A percentile compares a stretch with the other conserved stretches of the same genome.
Conservation (phyloP, 2,113 vertebrate genomes). For the Chlamydotis undulata region DNA sequence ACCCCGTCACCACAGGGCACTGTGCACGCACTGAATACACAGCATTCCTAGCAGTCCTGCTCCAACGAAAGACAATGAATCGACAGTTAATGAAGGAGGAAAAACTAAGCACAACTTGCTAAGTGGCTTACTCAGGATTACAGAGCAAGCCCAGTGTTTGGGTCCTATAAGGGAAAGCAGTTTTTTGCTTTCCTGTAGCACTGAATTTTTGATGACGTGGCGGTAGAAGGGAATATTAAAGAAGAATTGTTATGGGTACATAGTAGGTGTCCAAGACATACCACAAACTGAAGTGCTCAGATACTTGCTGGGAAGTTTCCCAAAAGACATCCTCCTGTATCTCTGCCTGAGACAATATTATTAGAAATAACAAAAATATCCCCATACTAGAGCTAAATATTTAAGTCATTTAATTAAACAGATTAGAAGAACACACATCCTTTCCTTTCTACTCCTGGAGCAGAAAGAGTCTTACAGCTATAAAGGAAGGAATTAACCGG, state of each 20-base stretch:
- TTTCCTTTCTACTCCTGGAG: not conserved
- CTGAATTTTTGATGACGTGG: not conserved
- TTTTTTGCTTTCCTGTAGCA: not conserved
- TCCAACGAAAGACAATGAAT: not conserved
- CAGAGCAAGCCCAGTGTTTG: not conserved
- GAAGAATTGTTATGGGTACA: fast-evolving
- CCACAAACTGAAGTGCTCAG: not conserved
- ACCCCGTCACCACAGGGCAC: not conserved
- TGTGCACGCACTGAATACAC: not conserved
- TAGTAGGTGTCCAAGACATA: not conserved
- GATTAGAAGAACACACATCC: not conserved
- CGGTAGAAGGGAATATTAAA: not conserved
- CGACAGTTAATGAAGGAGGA: not conserved
- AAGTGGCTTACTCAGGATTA: not conserved
- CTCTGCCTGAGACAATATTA: not conserved
- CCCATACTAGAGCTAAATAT: not conserved
- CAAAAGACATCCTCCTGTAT: not conserved
- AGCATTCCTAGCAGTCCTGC: not conserved
- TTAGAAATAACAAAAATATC: slow-evolving; percentile 14
- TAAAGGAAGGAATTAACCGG: not conserved
- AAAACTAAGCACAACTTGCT: not conserved
- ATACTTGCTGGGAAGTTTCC: not conserved
- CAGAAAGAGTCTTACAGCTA: not conserved
- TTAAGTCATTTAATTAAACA: not conserved
- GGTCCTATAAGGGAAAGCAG: not conserved